These are phyloP conservation scores for Crossaster papposus DNA, from an alignment of 53 echinoderm and acorn worm species.

Conservation along the genomic window DNA sequence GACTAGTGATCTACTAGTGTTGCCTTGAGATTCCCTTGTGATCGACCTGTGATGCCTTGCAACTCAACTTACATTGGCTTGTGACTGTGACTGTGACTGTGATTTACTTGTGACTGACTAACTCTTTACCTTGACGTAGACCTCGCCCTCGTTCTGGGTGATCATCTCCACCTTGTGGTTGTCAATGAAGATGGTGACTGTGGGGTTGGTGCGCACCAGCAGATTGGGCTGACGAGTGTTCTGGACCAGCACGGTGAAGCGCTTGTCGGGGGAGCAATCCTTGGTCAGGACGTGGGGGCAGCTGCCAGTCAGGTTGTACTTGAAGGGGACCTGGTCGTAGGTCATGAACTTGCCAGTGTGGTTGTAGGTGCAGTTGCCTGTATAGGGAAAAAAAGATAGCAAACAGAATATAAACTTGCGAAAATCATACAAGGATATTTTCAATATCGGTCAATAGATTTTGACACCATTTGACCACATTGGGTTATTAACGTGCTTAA, in stretches of 20 bases:
- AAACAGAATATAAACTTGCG: background rate
- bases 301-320: conserved; percentile 68
- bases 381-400: background rate
- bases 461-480: no score
- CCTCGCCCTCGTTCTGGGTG: conserved; percentile 20
- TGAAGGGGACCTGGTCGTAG: conserved; percentile 61
- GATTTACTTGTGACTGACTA: no score
- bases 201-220: conserved; percentile 35
- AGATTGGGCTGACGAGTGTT: conserved; percentile 49
- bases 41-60: background rate
- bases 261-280: conserved; percentile 74
- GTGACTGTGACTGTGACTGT: no score
- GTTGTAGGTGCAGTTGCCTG: conserved; percentile 67
- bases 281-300: conserved; percentile 70
- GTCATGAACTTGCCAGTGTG: conserved; percentile 57
- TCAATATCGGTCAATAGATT: no score
- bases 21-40: no score
- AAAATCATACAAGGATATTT: no score
- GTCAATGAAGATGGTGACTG: conserved; percentile 49
- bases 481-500: no score
- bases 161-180: conserved; percentile 64
- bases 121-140: conserved; percentile 29
- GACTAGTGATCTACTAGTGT: no score
- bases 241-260: conserved; percentile 75
- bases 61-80: background rate